Base-by-base conservation (phyloP, 2,113 vertebrate genomes). In the Cyanoramphus novaezelandiae region DNA sequence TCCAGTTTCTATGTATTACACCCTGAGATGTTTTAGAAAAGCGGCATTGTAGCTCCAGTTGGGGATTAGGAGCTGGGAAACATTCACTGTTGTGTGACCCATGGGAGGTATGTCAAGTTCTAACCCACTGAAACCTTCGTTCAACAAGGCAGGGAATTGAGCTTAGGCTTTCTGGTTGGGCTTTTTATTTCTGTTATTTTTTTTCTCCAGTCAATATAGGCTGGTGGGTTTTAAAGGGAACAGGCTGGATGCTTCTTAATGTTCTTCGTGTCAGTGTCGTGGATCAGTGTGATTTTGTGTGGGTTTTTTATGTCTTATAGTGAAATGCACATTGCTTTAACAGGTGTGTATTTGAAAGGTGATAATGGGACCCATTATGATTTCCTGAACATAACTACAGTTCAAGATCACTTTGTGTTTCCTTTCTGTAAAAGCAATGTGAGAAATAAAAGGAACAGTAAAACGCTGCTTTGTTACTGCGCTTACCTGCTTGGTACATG, bases 271-370 rank as follows among this genome's bases (percentile, higher is more conserved):
- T 68, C 50, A 35, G 2, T 80, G 49, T 67, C 5, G 3, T 67
- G 37, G 46, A 86, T 27, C 59, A 77, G 33, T 2, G 1, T 82
- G 47, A 74, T 72, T 85, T 90, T 93, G 52, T 55, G 71, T 6
- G 65, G 1, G 3, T 15, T 8, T 86, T 78, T 70, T 43, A 19
- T 80, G 76, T 81, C 68, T 74, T 60, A 17, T 4, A 68, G 33
- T 62, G 53, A 95, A 95, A 91, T 28, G 29, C 28, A 81, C 11
- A 29, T 60, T 92, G 29, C 53, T 92, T 71, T 90, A 70, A 43
- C 55, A 75, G 43, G 29, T 59, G 85, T 90, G 55, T 86, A 33
- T 96, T 92, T 93, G 68, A 82, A 92, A 88, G 25, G 31, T 88
- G 43, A 50, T 65, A 90, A 86, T 63, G 35, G 23, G 50, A 63